These are phyloP conservation scores for Peromyscus leucopus DNA, from an alignment of 2,113 vertebrate species.

Conservation along the genomic window DNA sequence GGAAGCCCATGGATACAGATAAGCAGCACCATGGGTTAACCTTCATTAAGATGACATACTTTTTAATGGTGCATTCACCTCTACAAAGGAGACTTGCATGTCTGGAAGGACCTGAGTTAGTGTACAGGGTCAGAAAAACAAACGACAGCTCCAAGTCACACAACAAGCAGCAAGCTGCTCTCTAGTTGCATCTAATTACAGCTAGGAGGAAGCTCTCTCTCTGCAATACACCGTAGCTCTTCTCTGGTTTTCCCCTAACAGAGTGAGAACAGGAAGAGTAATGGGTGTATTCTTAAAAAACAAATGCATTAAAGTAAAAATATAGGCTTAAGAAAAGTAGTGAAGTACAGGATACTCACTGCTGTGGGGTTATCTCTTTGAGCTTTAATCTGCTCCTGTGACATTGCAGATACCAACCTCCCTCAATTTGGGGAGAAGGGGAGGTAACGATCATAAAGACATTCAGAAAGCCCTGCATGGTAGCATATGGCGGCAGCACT, in stretches of 20 bases:
- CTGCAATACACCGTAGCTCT: background rate
- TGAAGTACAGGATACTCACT: background rate
- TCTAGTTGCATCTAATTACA: background rate
- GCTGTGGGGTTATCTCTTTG: background rate
- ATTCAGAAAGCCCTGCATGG: background rate
- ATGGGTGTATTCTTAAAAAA: constrained; percentile 9
- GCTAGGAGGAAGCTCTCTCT: background rate
- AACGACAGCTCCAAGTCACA: background rate
- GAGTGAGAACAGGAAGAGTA: background rate
- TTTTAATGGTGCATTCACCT: background rate
- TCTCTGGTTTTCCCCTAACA: background rate
- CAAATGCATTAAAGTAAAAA: background rate
- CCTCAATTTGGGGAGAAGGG: background rate
- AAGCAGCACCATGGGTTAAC: background rate
- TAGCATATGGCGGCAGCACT: background rate
- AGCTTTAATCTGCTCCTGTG: background rate
- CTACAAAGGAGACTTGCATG: background rate
- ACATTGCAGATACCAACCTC: background rate
- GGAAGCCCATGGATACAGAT: background rate
- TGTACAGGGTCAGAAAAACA: background rate
- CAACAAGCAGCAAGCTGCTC: background rate
- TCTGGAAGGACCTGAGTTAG: background rate
- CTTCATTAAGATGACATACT: background rate
- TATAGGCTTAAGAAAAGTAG: background rate
- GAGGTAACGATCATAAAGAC: background rate